Evolutionary conservation across 2,888 invertebrate species (phyloP), one percentile per base, ranked within the genome.

Genomic region (Lysandra bellargus): DNA sequence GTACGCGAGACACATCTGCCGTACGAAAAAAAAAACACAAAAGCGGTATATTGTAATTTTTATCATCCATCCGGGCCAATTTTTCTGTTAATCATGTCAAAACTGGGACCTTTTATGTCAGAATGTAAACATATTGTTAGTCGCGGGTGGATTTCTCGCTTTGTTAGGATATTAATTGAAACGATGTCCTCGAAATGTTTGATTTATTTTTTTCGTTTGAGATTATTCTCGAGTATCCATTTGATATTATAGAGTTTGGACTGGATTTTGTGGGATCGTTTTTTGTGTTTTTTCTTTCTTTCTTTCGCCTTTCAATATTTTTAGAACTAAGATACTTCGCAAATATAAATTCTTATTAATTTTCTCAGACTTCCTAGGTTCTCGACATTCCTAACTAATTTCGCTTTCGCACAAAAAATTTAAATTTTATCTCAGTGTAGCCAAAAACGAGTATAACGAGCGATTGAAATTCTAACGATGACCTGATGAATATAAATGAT

Each of bases 61-160:
- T 82, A 80, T 78, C 80, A 76, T 76, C 76, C 76, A 57, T 76
- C 76, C 87, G 84, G 84, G 86, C 87, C 90, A 92, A 92, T 91
- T 92, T 92, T 89, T 90, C 89, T 90, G 89, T 92, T 91, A 91
- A 91, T 92, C 91, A 90, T 89, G 92, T 92, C 91, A 91, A 91
- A 91, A 91, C 87, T 88, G 83, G 81, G 87, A 44, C 86, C 83
- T 85, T 87, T 88, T 88, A 89, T 88, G 87, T 88, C 87, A 87
- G 85, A 87, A 85, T 89, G 91, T 92, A 92, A 92, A 92, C 91
- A 92, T 89, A 90, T 86, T 84, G 87, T 79, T 57, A 53, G 53
- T 76, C 53, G 76, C 53, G 76, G 76, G 53, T 4, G 53, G 76
- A 76, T 76, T 53, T 76, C 53, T 53, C 33, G 76, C 53, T 53